Percentiles rank a stretch among this genome's conserved stretches.
Evolutionary conservation across 2,797 vertebrate species (phyloP).

Genomic region (Pteronotus mesoamericanus): DNA sequence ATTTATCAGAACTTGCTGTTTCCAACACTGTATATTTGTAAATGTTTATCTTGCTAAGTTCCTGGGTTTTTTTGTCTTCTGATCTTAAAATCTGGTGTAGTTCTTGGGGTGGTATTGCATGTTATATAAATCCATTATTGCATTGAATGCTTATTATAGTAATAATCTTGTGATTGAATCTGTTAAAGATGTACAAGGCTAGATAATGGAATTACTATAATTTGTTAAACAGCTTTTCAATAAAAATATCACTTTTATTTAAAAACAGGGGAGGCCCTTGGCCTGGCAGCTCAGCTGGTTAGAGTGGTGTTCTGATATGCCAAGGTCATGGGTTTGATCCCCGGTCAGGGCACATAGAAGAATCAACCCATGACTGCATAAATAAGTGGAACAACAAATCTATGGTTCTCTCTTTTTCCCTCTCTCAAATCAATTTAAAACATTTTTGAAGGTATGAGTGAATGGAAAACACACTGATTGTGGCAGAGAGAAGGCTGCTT

Average conservation of each 20-base stretch:
- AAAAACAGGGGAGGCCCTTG: background rate
- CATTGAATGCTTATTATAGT: background rate
- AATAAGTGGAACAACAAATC: too few relatives aligned
- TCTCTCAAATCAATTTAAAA: too few relatives aligned
- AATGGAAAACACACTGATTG: background rate
- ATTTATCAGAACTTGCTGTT: background rate
- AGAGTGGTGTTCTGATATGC: too few relatives aligned
- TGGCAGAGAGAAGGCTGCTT: background rate
- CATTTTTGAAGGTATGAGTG: background rate
- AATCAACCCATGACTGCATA: too few relatives aligned
- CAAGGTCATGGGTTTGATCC: background rate
- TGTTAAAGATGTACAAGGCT: background rate
- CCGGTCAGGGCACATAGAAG: background rate
- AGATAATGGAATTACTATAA: background rate
- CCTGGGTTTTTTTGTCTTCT: background rate
- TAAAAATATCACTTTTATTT: slow-evolving; percentile 16
- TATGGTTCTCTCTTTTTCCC: too few relatives aligned
- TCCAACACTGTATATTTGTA: background rate
- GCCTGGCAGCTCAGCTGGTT: too few relatives aligned
- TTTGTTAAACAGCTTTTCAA: slow-evolving; percentile 14
- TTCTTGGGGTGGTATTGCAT: background rate
- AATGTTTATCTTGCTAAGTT: background rate
- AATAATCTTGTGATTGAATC: background rate
- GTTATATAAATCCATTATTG: background rate
- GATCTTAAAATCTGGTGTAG: background rate